phyloP scores from a whole-genome alignment of 2,797 vertebrate species.

The Protosalanx chinensis region DNA sequence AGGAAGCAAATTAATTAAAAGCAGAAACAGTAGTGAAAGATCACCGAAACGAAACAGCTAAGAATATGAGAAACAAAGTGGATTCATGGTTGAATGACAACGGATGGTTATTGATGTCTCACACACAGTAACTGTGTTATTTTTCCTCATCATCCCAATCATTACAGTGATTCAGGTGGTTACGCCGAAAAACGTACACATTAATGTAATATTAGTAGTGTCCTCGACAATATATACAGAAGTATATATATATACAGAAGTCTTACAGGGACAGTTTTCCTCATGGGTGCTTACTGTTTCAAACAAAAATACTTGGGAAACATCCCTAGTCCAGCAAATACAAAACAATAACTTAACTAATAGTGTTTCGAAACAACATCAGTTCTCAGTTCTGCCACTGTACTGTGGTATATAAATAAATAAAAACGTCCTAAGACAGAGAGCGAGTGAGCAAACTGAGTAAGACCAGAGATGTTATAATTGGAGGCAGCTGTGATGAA shows the following conservation, averaged over 20 bases:
- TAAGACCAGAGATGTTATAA: neutral
- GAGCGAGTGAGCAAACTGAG: neutral
- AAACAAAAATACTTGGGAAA: neutral
- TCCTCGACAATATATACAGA: neutral
- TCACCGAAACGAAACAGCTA: slow-evolving; percentile 23
- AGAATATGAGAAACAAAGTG: slow-evolving; percentile 23
- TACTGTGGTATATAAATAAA: neutral
- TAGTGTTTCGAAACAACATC: neutral
- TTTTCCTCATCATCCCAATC: too few relatives aligned
- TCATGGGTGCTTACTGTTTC: too few relatives aligned
- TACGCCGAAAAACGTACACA: neutral
- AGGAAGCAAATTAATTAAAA: slow-evolving; percentile 7
- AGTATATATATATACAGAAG: slow-evolving; percentile 10
- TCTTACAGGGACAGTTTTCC: neutral
- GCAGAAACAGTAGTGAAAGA: neutral
- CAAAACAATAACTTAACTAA: neutral
- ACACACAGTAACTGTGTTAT: neutral
- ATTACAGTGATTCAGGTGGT: slow-evolving; percentile 6
- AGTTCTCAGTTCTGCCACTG: neutral
- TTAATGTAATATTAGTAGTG: too few relatives aligned
- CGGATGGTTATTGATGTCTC: slow-evolving; percentile 14
- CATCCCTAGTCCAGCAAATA: neutral
- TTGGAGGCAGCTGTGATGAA: neutral
- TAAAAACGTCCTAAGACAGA: neutral
- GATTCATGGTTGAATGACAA: slow-evolving; percentile 14